These are phyloP conservation scores for Apogon talboti DNA, from an alignment of 2,797 vertebrate genomes.

Conservation along the genomic window DNA sequence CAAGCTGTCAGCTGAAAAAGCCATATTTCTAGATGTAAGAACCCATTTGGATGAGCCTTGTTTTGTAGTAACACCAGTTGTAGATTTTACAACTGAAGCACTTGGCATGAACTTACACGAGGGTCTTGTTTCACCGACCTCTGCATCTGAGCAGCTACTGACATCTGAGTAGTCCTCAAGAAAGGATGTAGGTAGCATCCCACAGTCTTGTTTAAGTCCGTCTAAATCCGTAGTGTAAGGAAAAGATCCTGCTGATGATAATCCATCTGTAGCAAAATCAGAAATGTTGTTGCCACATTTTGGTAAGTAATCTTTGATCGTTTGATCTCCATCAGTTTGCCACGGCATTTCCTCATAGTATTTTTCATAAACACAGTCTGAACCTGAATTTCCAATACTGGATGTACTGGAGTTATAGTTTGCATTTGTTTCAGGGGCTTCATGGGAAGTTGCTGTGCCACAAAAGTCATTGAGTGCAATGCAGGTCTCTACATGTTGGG, in stretches of 20 bases:
- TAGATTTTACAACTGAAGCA: constrained; percentile 45
- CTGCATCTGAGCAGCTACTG: constrained; percentile 79
- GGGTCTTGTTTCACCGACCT: constrained; percentile 61
- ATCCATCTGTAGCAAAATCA: constrained; percentile 58
- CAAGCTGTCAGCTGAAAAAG: constrained; percentile 28
- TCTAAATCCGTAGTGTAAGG: constrained; percentile 64
- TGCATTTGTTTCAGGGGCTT: constrained; percentile 51
- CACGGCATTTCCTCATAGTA: constrained; percentile 65
- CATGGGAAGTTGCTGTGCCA: constrained; percentile 54
- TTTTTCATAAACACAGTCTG: constrained; percentile 71
- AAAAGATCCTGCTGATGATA: constrained; percentile 53
- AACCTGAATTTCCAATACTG: constrained; percentile 52
- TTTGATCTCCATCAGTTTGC: constrained; percentile 63
- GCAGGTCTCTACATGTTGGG: constrained; percentile 70
- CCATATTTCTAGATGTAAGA: constrained; percentile 39
- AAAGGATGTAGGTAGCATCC: constrained; percentile 61
- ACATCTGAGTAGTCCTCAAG: constrained; percentile 80
- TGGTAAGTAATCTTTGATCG: constrained; percentile 58
- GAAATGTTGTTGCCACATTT: constrained; percentile 53
- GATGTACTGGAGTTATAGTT: constrained; percentile 55
- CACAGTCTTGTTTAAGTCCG: constrained; percentile 71
- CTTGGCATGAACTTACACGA: constrained; percentile 67
- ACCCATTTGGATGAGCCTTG: constrained; percentile 56
- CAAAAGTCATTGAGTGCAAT: constrained; percentile 70
- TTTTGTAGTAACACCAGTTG: constrained; percentile 45